These are phyloP conservation scores for Brachionus paranguensis DNA, from an alignment of 1,140 invertebrate genomes.

Conservation along the genomic window DNA sequence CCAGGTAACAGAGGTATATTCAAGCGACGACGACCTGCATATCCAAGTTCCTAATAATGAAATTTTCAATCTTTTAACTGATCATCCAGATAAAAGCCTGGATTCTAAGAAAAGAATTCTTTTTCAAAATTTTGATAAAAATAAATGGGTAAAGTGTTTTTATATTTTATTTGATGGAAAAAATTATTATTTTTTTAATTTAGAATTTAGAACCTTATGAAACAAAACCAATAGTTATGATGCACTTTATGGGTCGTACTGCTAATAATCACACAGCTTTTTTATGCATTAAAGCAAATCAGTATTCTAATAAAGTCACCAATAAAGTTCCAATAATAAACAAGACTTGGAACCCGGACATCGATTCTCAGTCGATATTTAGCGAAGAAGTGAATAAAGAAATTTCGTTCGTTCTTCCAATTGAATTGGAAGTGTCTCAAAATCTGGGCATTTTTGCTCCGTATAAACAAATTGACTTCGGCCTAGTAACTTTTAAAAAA, in stretches of 20 bases:
- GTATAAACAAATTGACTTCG: constrained; percentile 12
- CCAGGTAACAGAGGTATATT: constrained; percentile 62
- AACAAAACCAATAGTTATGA: not conserved
- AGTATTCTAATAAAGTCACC: not conserved
- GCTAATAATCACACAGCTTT: constrained; percentile 27
- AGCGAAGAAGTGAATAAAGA: not conserved
- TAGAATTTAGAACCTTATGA: constrained; percentile 21
- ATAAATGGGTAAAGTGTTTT: not conserved
- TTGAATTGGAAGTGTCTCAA: constrained; percentile 24
- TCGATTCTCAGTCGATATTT: not conserved
- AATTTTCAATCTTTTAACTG: not conserved
- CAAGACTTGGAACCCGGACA: not conserved
- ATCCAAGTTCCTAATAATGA: not conserved
- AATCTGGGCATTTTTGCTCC: not conserved
- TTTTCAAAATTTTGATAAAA: not conserved
- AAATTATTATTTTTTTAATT: not conserved
- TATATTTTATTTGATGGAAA: not conserved
- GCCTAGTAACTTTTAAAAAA: not conserved
- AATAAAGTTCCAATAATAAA: not conserved
- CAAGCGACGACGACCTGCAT: constrained; percentile 33
- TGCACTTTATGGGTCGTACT: not conserved
- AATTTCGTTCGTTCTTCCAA: not conserved
- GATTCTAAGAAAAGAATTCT: not conserved
- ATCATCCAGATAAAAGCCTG: not conserved
- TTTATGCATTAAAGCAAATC: constrained; percentile 2